phyloP scores from a whole-genome alignment of 2,113 vertebrate species.

The Rhinolophus ferrumequinum region DNA sequence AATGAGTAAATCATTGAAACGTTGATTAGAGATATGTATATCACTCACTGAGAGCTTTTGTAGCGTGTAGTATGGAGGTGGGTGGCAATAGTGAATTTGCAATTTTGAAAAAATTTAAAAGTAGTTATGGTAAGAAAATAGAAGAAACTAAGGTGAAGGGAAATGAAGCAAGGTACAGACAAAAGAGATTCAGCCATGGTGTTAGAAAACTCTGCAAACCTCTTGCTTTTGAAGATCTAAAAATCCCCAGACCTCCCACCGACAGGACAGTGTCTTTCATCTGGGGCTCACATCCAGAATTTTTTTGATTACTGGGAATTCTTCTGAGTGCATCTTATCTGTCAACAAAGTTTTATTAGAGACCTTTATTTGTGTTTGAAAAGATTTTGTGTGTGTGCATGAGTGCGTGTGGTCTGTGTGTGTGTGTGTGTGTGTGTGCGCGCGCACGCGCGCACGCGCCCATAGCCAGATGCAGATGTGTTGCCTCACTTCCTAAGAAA shows the following conservation, averaged over 20 bases:
- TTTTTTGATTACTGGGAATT: constrained; percentile 28
- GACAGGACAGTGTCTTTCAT: constrained; percentile 42
- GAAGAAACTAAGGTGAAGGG: not conserved
- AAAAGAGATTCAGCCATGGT: not conserved
- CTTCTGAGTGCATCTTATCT: constrained; percentile 57
- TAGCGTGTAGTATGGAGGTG: not conserved
- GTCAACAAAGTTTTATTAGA: constrained; percentile 60
- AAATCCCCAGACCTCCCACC: constrained; percentile 22
- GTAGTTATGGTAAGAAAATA: not conserved
- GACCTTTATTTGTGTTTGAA: constrained; percentile 29
- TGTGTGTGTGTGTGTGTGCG: not conserved
- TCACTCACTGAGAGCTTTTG: not conserved
- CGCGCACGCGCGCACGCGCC: too few relatives aligned
- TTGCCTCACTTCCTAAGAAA: constrained; percentile 19
- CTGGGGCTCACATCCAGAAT: constrained; percentile 38
- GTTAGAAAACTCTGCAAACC: not conserved
- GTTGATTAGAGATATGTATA: not conserved
- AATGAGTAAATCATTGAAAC: not conserved
- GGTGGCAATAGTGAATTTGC: not conserved
- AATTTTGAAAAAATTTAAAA: not conserved
- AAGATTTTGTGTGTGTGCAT: not conserved
- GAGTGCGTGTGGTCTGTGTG: not conserved
- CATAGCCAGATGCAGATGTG: not conserved
- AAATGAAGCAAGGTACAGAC: not conserved
- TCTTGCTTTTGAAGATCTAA: constrained; percentile 12